Conservation (phyloP, 1,140 invertebrate genomes). For the Protaetia brevitarsis region DNA sequence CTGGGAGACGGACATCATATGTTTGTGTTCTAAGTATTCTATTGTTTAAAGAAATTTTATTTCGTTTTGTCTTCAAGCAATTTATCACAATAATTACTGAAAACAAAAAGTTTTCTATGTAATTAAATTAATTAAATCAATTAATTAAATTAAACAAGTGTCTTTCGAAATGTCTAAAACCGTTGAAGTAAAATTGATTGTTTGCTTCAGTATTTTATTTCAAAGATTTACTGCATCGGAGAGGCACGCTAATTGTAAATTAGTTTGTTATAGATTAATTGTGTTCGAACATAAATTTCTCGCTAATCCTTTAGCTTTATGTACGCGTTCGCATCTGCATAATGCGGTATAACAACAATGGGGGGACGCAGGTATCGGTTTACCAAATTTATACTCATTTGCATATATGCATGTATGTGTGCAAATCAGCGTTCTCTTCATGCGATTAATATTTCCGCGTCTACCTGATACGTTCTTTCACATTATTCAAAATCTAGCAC, state of each 20-base stretch:
- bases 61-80: no score
- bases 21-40: no score
- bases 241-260: conserved; percentile 16
- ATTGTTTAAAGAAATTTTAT: no score
- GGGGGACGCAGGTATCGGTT: not conserved
- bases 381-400: not conserved
- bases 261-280: conserved; percentile 21
- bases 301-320: conserved; percentile 19
- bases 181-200: not conserved
- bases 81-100: no score
- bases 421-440: not conserved
- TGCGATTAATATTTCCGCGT: no score
- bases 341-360: conserved; percentile 19
- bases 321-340: conserved; percentile 11
- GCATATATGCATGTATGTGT: not conserved
- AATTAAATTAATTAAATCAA: no score
- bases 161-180: not conserved
- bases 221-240: conserved; percentile 12
- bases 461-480: no score
- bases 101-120: no score
- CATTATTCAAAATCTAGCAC: no score
- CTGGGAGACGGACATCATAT: no score
- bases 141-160: not conserved
- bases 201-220: not conserved
- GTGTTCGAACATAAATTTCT: conserved; percentile 9